Base-by-base conservation (phyloP, 1,140 invertebrate species). In the Drosophila biarmipes region DNA sequence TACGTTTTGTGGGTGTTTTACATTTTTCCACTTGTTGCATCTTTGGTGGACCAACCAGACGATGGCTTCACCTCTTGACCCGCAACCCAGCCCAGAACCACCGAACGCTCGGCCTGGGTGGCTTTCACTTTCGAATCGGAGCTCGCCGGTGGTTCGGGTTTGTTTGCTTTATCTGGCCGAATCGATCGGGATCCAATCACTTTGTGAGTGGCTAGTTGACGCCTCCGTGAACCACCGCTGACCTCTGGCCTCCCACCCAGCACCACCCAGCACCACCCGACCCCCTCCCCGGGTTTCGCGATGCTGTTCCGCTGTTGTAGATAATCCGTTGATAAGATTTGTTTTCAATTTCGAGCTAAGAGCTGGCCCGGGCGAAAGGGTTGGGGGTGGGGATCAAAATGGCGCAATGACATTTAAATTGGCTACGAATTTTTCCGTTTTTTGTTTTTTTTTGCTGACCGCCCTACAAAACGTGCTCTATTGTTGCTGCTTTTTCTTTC, bases 391-490 rank as follows among this genome's bases (percentile, higher is more conserved):
- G 63, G 66, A 64, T 77, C 35, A 59, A 74, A 81, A 86, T 86
- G 82, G 64, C 78, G 81, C 78, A 86, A 87, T 86, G 82, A 75
- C 82, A 87, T 86, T 87, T 87, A 86, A 86, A 86, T 72, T 72
- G 68, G 29, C 45, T 37, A 63, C 64, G 37, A 71, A 55, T 31
- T 49, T 49, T 48, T 48, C 45, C 45, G 29, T 29, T 15, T 29
- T 29, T 49, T 48, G 29, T 48, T 29, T 29, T 63, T 51, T 19
- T 27, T 38, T 15, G 11, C 48, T 24, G 43, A 58, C 56, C 53
- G 61, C 61, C 61, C 59, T 43, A 35, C 42, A 34, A 64, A 74
- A 74, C 52, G 29, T 69, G 61, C 66, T 52, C 49, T 31, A 49
- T 49, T 57, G 48, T 68, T 46, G 37, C 1, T 37, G 11, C 12